These are phyloP conservation scores for Astropecten irregularis DNA, from an alignment of 53 echinoderm and acorn worm species.

Conservation along the genomic window DNA sequence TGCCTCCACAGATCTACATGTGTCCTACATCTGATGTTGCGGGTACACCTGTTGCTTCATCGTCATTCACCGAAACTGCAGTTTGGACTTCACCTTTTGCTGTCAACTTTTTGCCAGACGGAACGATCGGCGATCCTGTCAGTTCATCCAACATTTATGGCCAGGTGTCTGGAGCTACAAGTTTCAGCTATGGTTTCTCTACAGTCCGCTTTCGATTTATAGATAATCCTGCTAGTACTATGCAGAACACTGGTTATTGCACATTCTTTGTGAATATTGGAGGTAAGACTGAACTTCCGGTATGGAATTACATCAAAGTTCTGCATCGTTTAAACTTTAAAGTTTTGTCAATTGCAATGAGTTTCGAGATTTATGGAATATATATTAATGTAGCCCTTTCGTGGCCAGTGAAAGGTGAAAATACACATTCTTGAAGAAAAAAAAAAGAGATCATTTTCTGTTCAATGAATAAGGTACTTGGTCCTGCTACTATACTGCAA, in stretches of 20 bases:
- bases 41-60: neutral
- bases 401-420: too few relatives aligned
- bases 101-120: neutral
- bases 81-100: neutral
- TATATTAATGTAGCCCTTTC: too few relatives aligned
- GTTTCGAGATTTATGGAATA: too few relatives aligned
- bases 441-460: too few relatives aligned
- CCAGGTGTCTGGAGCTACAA: neutral
- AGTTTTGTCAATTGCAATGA: too few relatives aligned
- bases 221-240: neutral
- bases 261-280: neutral
- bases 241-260: neutral
- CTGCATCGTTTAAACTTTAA: too few relatives aligned
- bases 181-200: conserved; percentile 7
- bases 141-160: neutral
- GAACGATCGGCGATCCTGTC: too few relatives aligned
- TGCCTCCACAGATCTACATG: conserved; percentile 1
- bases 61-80: neutral
- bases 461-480: too few relatives aligned
- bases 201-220: conserved; percentile 17
- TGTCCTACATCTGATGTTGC: neutral
- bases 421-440: too few relatives aligned
- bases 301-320: too few relatives aligned
- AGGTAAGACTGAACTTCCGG: conserved; percentile 15
- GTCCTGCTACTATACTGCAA: too few relatives aligned